phyloP scores from a whole-genome alignment of 2,888 invertebrate species.

The Xanthia icteritia region DNA sequence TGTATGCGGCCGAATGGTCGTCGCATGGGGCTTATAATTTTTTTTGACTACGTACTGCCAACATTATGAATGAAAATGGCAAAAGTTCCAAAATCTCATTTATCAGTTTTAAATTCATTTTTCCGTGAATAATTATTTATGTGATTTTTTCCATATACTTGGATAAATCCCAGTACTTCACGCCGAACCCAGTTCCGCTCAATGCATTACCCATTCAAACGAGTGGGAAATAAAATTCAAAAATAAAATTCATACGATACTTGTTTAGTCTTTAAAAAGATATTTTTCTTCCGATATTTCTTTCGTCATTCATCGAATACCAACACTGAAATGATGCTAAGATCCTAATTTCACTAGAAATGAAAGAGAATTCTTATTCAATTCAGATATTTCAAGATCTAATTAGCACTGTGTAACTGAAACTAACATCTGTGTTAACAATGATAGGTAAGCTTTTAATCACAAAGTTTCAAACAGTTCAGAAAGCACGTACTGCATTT shows the following conservation, averaged over 20 bases:
- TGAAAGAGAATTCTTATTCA: not conserved
- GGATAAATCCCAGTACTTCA: not conserved
- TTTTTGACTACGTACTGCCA: not conserved
- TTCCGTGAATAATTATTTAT: too few relatives aligned
- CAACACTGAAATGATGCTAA: not conserved
- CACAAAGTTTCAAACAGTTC: too few relatives aligned
- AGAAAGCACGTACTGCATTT: not conserved
- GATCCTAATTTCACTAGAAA: not conserved
- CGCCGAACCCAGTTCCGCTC: not conserved
- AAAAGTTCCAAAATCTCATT: too few relatives aligned
- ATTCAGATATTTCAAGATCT: not conserved
- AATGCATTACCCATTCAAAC: not conserved
- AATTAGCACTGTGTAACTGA: not conserved
- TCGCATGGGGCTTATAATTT: not conserved
- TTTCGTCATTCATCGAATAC: too few relatives aligned
- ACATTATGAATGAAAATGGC: not conserved
- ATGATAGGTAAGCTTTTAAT: too few relatives aligned
- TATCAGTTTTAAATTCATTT: not conserved
- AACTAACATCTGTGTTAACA: too few relatives aligned
- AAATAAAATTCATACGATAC: not conserved
- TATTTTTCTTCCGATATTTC: not conserved
- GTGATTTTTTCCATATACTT: not conserved
- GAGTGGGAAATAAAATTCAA: not conserved
- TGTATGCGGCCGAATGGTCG: not conserved
- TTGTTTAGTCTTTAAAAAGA: too few relatives aligned